Evolutionary conservation across 2,888 invertebrate genomes (phyloP).

Genomic region (Aspidiotus rigidus): DNA sequence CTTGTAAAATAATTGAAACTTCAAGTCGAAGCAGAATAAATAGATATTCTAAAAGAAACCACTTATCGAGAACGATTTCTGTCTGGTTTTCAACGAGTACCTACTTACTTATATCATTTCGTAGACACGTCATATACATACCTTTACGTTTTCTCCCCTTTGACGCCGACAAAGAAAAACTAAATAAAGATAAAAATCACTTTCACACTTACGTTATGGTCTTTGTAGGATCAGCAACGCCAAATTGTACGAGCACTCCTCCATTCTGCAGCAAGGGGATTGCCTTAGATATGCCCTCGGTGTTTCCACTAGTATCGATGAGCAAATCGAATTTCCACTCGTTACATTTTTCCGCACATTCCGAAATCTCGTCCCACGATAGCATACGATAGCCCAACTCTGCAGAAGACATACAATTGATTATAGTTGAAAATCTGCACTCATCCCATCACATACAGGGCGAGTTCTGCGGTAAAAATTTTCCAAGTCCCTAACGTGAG

Average conservation of each 20-base stretch:
- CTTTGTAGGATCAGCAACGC: constrained; percentile 46
- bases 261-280: constrained; percentile 51
- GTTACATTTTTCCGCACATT: constrained; percentile 46
- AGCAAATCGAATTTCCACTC: constrained; percentile 52
- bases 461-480: too few relatives aligned
- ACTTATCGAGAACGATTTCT: too few relatives aligned
- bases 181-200: not conserved
- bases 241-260: constrained; percentile 60
- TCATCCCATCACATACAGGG: too few relatives aligned
- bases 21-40: too few relatives aligned
- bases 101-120: too few relatives aligned
- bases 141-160: not conserved
- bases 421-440: not conserved
- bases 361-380: constrained; percentile 42
- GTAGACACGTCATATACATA: too few relatives aligned
- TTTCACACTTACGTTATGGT: constrained; percentile 8
- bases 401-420: not conserved
- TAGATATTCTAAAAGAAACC: too few relatives aligned
- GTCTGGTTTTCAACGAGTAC: too few relatives aligned
- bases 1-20: too few relatives aligned
- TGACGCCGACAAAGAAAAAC: not conserved
- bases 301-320: constrained; percentile 64
- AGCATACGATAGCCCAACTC: constrained; percentile 32
- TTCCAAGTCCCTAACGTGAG: too few relatives aligned
- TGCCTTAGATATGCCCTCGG: constrained; percentile 57